Conservation (phyloP, 2,888 invertebrate species). For the Polydesmus complanatus region DNA sequence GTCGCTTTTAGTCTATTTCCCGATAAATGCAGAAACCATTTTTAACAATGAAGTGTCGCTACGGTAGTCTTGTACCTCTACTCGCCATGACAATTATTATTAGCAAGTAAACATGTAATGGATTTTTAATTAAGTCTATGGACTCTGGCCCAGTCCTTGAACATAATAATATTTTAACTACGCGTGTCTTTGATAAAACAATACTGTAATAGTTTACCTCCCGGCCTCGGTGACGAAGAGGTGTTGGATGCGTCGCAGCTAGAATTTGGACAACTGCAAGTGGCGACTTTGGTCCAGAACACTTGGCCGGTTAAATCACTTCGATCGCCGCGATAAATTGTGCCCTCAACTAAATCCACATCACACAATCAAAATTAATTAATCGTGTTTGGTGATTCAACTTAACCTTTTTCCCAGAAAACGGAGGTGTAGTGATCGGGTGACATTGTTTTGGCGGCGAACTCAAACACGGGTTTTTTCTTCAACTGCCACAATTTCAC, state of each 20-base stretch:
- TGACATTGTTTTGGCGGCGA: slow-evolving; percentile 4
- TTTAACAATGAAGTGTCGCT: too few relatives aligned
- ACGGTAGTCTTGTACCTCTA: too few relatives aligned
- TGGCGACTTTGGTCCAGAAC: slow-evolving; percentile 14
- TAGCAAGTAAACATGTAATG: too few relatives aligned
- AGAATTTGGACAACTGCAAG: slow-evolving; percentile 4
- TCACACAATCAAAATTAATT: neutral
- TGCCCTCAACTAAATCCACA: neutral
- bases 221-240: neutral
- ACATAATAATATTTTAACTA: neutral
- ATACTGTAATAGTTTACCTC: too few relatives aligned
- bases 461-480: slow-evolving; percentile 2
- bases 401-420: neutral
- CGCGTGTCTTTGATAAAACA: too few relatives aligned
- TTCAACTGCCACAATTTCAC: slow-evolving; percentile 10
- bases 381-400: neutral
- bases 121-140: too few relatives aligned
- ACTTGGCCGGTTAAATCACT: slow-evolving; percentile 12
- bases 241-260: neutral
- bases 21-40: too few relatives aligned
- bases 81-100: too few relatives aligned
- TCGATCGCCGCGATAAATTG: slow-evolving; percentile 10
- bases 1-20: too few relatives aligned
- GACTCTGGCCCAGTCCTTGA: neutral
- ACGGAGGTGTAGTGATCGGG: slow-evolving; percentile 10